Evolutionary conservation across 2,797 vertebrate genomes (phyloP).

Genomic region (Rhinella marina): DNA sequence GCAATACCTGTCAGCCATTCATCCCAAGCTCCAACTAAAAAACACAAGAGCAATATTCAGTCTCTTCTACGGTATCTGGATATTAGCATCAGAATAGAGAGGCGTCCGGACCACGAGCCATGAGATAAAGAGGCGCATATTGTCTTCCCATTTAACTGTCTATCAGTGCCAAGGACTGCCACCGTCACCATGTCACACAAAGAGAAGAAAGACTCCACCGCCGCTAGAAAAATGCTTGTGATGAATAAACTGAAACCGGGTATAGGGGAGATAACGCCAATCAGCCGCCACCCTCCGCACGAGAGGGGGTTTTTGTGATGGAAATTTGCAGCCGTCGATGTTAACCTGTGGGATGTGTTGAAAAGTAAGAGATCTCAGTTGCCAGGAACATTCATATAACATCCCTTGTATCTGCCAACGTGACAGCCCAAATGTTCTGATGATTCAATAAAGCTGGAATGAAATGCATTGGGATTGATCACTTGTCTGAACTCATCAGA

Average conservation of each 20-base stretch:
- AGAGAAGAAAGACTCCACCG: conserved; percentile 16
- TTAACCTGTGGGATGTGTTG: conserved; percentile 54
- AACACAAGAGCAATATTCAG: neutral
- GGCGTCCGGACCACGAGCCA: neutral
- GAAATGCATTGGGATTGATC: conserved; percentile 50
- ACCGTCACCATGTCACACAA: conserved; percentile 51
- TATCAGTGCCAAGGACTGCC: conserved; percentile 44
- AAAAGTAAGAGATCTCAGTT: conserved; percentile 31
- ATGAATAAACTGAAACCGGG: conserved; percentile 56
- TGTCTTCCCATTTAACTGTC: conserved; percentile 40
- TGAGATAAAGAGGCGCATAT: conserved; percentile 24
- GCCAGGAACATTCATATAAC: conserved; percentile 48
- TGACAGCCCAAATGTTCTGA: conserved; percentile 44
- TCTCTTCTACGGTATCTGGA: conserved; percentile 3
- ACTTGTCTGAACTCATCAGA: conserved; percentile 51
- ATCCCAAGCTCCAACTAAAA: neutral
- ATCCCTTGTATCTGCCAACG: conserved; percentile 15
- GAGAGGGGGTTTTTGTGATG: conserved; percentile 42
- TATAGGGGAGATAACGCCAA: conserved; percentile 53
- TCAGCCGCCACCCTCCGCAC: conserved; percentile 29
- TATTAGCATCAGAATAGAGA: conserved; percentile 54
- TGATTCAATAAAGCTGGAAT: conserved; percentile 51
- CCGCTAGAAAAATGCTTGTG: conserved; percentile 30
- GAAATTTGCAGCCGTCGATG: conserved; percentile 46
- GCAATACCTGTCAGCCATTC: neutral